phyloP scores from a whole-genome alignment of 1,140 invertebrate species.

The Brachystomella parvula region DNA sequence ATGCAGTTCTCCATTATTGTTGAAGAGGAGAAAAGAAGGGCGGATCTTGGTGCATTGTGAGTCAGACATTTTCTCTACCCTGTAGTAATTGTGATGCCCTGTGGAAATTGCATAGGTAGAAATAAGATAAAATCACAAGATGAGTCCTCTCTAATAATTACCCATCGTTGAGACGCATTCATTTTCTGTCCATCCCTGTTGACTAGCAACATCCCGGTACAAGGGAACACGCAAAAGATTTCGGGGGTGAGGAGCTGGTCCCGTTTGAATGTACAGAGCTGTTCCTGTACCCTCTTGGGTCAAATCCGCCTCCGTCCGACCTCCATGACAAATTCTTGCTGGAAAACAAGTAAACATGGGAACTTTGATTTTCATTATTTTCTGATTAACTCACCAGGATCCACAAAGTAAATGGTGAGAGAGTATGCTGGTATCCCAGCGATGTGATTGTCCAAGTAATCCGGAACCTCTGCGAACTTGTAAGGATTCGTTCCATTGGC shows the following conservation, averaged over 20 bases:
- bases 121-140: background rate
- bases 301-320: constrained; percentile 10
- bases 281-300: constrained; percentile 13
- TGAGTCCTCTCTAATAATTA: background rate
- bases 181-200: constrained; percentile 17
- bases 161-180: constrained; percentile 26
- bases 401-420: constrained; percentile 2
- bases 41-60: constrained; percentile 13
- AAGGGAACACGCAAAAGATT: constrained; percentile 15
- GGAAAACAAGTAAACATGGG: background rate
- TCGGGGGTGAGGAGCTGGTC: constrained; percentile 1
- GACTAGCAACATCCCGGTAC: constrained; percentile 10
- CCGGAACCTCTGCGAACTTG: constrained; percentile 6
- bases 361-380: background rate
- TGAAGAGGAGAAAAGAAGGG: constrained; percentile 20
- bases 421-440: background rate
- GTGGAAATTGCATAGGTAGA: background rate
- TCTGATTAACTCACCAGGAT: background rate
- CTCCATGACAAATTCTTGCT: constrained; percentile 19
- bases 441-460: background rate
- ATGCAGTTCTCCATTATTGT: constrained; percentile 9
- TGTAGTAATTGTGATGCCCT: constrained; percentile 26
- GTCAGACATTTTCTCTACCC: background rate
- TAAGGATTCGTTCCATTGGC: background rate
- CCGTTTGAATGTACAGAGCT: constrained; percentile 16